phyloP scores from a whole-genome alignment of 2,888 invertebrate genomes.

The Petrolisthes manimaculis region DNA sequence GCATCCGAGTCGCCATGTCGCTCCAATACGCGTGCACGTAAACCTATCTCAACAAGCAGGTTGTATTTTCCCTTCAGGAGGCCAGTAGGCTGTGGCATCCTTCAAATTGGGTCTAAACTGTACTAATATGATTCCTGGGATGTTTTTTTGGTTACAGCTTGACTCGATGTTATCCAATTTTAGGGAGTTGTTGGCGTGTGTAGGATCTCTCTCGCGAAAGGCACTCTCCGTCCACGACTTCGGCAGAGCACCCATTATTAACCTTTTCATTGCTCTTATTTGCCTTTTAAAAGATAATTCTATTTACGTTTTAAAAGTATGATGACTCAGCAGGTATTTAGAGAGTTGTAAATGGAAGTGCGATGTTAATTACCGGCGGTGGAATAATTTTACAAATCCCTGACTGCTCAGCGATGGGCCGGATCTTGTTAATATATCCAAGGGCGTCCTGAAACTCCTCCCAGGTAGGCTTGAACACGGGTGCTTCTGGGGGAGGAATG shows the following conservation, averaged over 20 bases:
- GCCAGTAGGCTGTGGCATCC: background rate
- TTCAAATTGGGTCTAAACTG: background rate
- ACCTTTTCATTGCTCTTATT: no score
- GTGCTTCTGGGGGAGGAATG: constrained; percentile 87
- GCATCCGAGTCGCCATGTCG: constrained; percentile 50
- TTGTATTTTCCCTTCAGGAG: background rate
- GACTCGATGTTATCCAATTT: background rate
- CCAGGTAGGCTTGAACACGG: constrained; percentile 92
- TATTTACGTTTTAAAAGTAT: background rate
- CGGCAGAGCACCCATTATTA: constrained; percentile 32
- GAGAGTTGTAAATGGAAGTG: constrained; percentile 10
- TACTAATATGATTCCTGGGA: background rate
- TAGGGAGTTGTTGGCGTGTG: background rate
- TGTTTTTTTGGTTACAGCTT: no score
- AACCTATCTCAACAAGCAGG: constrained; percentile 33
- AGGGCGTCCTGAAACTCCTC: constrained; percentile 97
- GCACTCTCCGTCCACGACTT: constrained; percentile 48
- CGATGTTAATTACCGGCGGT: constrained; percentile 77
- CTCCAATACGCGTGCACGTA: constrained; percentile 56
- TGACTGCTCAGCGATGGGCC: constrained; percentile 92
- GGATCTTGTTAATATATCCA: constrained; percentile 95
- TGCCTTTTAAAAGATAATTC: background rate
- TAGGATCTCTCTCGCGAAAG: constrained; percentile 12
- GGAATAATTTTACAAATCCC: constrained; percentile 99
- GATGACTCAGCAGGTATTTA: background rate